Percentiles rank a stretch among this genome's conserved stretches.
Conservation (phyloP, 1,140 invertebrate species). For the Manduca sexta region DNA sequence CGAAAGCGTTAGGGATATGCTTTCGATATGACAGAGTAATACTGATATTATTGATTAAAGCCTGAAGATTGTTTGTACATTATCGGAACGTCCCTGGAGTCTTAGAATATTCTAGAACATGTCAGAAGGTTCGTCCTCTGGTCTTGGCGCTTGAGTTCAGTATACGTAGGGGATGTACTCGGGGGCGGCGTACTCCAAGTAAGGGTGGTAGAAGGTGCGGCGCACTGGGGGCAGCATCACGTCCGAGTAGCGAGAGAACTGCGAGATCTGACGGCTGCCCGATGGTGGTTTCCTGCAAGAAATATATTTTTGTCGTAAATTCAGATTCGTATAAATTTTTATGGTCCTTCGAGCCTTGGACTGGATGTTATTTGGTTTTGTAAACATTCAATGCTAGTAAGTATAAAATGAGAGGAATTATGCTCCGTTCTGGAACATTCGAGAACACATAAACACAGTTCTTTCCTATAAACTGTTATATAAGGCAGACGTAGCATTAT, state of each 20-base stretch:
- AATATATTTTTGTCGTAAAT: no score
- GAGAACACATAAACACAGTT: no score
- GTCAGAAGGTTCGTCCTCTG: slow-evolving; percentile 23
- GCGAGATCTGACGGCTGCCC: slow-evolving; percentile 55
- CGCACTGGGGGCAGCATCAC: slow-evolving; percentile 53
- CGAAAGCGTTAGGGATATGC: slow-evolving; percentile 55
- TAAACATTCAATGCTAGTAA: no score
- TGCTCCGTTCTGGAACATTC: no score
- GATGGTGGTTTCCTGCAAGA: slow-evolving; percentile 48
- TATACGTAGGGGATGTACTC: slow-evolving; percentile 48
- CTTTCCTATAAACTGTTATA: no score
- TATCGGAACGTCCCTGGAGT: slow-evolving; percentile 25
- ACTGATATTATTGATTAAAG: slow-evolving; percentile 50
- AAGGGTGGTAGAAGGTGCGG: slow-evolving; percentile 51
- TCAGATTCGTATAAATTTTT: no score
- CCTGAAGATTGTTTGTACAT: slow-evolving; percentile 42
- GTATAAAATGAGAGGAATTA: no score
- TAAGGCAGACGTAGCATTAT: no score
- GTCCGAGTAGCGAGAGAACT: slow-evolving; percentile 65
- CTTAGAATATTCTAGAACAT: slow-evolving; percentile 37
- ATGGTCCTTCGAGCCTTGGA: no score
- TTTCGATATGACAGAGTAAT: slow-evolving; percentile 54
- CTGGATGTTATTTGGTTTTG: no score
- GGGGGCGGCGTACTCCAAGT: slow-evolving; percentile 45
- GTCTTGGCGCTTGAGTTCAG: slow-evolving; percentile 29